Evolutionary conservation across 1,140 invertebrate species (phyloP).

Genomic region (Drosophila bifasciata): DNA sequence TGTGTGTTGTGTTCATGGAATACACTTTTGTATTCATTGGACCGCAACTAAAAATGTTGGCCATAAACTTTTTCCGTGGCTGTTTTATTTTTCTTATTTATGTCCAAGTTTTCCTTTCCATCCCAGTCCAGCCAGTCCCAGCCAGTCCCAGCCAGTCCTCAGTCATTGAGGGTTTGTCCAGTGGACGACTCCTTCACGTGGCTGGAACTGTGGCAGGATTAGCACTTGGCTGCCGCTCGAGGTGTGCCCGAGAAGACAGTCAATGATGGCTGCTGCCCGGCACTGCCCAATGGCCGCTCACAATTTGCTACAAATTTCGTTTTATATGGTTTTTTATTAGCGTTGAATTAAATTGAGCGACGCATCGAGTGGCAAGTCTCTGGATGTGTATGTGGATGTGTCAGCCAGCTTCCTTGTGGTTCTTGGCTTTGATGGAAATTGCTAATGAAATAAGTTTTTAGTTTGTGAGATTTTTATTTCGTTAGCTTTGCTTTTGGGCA

Average conservation of each 20-base stretch:
- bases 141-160: no score
- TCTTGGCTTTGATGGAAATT: slow-evolving; percentile 70
- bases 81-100: slow-evolving; percentile 67
- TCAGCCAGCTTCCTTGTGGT: slow-evolving; percentile 33
- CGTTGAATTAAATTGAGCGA: slow-evolving; percentile 78
- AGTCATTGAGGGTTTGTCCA: slow-evolving; percentile 1
- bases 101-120: slow-evolving; percentile 57
- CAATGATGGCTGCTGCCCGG: slow-evolving; percentile 50
- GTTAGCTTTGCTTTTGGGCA: slow-evolving; percentile 35
- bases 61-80: slow-evolving; percentile 68
- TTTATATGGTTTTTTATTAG: slow-evolving; percentile 74
- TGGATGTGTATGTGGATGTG: not conserved
- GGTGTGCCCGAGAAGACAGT: slow-evolving; percentile 52
- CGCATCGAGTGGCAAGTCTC: slow-evolving; percentile 41
- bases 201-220: slow-evolving; percentile 47
- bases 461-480: slow-evolving; percentile 66
- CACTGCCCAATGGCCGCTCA: slow-evolving; percentile 38
- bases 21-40: slow-evolving; percentile 79
- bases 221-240: slow-evolving; percentile 59
- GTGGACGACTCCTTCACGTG: slow-evolving; percentile 25
- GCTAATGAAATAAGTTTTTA: slow-evolving; percentile 81
- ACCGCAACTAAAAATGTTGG: slow-evolving; percentile 81
- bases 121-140: no score
- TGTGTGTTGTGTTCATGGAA: slow-evolving; percentile 73
- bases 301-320: slow-evolving; percentile 59